Evolutionary conservation across 2,113 vertebrate genomes (phyloP), one percentile per base, ranked within the genome.

Genomic region (Poeciliopsis turrubarensis): DNA sequence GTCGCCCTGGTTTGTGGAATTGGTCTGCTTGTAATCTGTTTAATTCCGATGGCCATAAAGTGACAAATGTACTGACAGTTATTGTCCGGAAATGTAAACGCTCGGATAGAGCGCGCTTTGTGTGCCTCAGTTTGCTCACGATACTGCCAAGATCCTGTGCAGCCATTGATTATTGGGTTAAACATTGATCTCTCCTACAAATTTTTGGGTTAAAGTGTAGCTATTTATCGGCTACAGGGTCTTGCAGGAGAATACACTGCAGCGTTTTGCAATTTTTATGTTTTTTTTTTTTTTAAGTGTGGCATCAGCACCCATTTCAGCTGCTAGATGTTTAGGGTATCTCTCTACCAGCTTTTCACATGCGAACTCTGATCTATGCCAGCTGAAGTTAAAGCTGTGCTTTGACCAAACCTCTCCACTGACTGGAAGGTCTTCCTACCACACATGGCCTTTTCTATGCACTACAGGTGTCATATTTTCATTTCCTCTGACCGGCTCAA

Each of bases 21-120:
- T 79, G 89, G 75, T 72, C 78, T 5, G 68, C n/a, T 81, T 92
- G 87, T 91, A 92, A 93, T 93, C 93, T 83, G 84, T 83, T 65
- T 72, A 82, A 86, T 82, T 87, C 76, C 47, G 62, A 83, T 77
- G 81, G 72, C 77, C 47, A 83, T 77, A 75, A 5, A n/a, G 74
- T 61, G 81, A 91, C 72, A 60, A 87, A 87, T 61, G 80, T 74
- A 89, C 86, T 86, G 87, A 88, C 87, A 84, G 86, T 82, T 87
- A 72, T 66, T 76, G 80, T 86, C 41, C 6, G 14, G 72, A 75
- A 64, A 75, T 70, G 75, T 57, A 71, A 79, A 68, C 63, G 65
- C 65, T 70, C 7, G 0, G 26, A 68, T 26, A 77, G 76, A 32
- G 60, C 25, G 10, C 65, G 62, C 85, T 87, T 77, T 80, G 83